Evolutionary conservation across 2,113 vertebrate genomes (phyloP).

Genomic region (Mirza zaza): DNA sequence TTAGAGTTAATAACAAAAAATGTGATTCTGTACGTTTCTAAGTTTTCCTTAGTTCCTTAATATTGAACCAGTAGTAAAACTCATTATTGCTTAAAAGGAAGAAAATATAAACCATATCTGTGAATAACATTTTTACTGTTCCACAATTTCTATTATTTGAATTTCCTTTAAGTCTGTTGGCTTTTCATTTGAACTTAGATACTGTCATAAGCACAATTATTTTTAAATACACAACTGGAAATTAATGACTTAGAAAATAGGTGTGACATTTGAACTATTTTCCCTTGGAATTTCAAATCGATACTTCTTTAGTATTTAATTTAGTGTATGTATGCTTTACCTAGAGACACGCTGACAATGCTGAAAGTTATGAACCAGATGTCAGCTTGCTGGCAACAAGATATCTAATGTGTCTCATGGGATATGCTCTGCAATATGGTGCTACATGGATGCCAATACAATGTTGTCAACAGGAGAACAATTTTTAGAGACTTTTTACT

Average conservation of each 20-base stretch:
- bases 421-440: background rate
- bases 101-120: background rate
- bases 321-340: slow-evolving; percentile 32
- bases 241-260: slow-evolving; percentile 42
- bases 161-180: background rate
- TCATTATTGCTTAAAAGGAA: fast-evolving
- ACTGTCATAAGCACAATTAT: background rate
- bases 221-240: slow-evolving; percentile 49
- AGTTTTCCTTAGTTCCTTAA: background rate
- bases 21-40: background rate
- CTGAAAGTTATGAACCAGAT: slow-evolving; percentile 69
- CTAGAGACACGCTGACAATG: background rate
- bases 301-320: slow-evolving; percentile 46
- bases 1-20: slow-evolving; percentile 22
- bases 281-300: slow-evolving; percentile 19
- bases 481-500: slow-evolving; percentile 25
- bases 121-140: slow-evolving; percentile 1
- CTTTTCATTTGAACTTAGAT: background rate
- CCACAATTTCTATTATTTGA: background rate
- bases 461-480: background rate
- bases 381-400: background rate
- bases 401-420: background rate
- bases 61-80: background rate
- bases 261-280: slow-evolving; percentile 35
- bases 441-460: background rate